phyloP scores from a whole-genome alignment of 2,113 vertebrate genomes.

The Anoplopoma fimbria region DNA sequence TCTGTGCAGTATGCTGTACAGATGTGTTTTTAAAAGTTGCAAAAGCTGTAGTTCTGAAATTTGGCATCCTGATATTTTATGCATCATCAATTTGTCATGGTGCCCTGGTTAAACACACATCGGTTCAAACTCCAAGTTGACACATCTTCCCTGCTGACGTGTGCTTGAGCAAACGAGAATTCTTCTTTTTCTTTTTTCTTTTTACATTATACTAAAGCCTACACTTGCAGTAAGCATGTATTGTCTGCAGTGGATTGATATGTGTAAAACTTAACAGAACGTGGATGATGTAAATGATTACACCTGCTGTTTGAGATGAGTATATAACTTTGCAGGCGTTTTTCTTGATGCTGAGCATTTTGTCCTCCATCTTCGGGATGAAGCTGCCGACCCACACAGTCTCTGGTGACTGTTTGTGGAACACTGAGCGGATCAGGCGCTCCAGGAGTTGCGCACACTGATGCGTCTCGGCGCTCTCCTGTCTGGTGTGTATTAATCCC shows the following conservation, averaged over 20 bases:
- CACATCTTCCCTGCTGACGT: constrained; percentile 19
- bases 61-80: neutral
- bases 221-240: neutral
- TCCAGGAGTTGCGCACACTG: constrained; percentile 71
- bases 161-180: neutral
- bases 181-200: no score
- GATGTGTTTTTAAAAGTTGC: neutral
- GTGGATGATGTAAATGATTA: neutral
- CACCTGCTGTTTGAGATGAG: constrained; percentile 78
- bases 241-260: neutral
- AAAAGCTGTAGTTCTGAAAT: neutral
- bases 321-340: constrained; percentile 75
- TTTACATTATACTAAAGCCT: neutral
- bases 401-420: constrained; percentile 74
- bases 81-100: neutral
- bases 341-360: constrained; percentile 74
- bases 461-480: constrained; percentile 58
- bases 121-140: constrained; percentile 51
- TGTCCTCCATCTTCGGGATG: constrained; percentile 65
- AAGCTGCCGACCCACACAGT: constrained; percentile 80
- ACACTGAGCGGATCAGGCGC: constrained; percentile 75
- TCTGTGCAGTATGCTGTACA: neutral
- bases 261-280: neutral
- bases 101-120: constrained; percentile 6
- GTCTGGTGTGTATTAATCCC: constrained; percentile 73